These are phyloP conservation scores for Pseudorasbora parva DNA, from an alignment of 2,113 vertebrate genomes.

Conservation along the genomic window DNA sequence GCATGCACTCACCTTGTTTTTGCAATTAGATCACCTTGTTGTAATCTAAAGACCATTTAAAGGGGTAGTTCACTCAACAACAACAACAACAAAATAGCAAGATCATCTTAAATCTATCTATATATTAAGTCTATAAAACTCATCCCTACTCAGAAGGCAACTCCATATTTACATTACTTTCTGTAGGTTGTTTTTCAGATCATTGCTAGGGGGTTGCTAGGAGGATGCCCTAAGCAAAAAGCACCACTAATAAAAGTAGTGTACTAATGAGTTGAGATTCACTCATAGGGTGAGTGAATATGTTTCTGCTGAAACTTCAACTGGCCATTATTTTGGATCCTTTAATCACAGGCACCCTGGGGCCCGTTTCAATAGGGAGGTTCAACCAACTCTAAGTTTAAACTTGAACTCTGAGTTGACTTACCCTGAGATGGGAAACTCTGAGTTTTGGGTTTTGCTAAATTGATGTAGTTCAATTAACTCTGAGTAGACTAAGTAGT, in stretches of 20 bases:
- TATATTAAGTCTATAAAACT: too few relatives aligned
- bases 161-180: neutral
- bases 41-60: neutral
- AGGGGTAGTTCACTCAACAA: neutral
- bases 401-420: too few relatives aligned
- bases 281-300: neutral
- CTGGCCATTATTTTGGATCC: neutral
- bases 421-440: too few relatives aligned
- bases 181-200: neutral
- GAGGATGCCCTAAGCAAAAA: neutral
- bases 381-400: too few relatives aligned
- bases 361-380: too few relatives aligned
- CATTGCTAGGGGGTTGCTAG: constrained; percentile 7
- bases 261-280: neutral
- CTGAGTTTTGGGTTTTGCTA: too few relatives aligned
- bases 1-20: neutral
- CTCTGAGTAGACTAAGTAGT: too few relatives aligned
- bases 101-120: too few relatives aligned
- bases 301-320: neutral
- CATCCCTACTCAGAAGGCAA: neutral
- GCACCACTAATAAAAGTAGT: neutral
- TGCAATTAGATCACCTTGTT: neutral
- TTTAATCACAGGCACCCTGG: too few relatives aligned
- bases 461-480: too few relatives aligned
- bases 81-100: too few relatives aligned